Conservation (phyloP, 1,140 invertebrate genomes). For the Galendromus occidentalis region DNA sequence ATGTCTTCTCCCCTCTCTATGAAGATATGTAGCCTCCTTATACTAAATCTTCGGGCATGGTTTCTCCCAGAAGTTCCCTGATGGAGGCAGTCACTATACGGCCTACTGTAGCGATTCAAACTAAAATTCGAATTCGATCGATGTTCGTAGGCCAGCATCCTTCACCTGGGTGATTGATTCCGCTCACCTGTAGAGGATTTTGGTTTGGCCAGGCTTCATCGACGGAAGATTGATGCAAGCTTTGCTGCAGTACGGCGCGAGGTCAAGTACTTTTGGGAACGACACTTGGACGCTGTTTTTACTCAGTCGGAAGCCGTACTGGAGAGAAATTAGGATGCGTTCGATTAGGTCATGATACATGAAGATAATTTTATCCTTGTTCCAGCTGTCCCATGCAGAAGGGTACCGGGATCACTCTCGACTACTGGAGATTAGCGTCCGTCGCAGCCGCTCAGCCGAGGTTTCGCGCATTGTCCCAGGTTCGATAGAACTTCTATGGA, state of each 20-base stretch:
- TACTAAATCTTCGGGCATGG: conserved; percentile 10
- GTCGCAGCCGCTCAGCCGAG: no score
- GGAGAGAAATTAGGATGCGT: conserved; percentile 37
- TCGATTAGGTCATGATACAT: no score
- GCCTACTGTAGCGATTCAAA: neutral
- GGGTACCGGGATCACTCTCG: no score
- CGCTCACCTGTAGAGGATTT: neutral
- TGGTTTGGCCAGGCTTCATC: conserved; percentile 24
- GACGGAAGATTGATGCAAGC: conserved; percentile 2
- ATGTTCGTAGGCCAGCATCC: neutral
- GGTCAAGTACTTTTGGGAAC: conserved; percentile 64
- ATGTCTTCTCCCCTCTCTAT: neutral
- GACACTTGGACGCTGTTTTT: conserved; percentile 70
- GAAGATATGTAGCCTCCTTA: neutral
- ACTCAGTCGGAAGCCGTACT: conserved; percentile 37
- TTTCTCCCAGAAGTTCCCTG: conserved; percentile 5
- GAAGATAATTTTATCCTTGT: no score
- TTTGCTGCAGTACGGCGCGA: conserved; percentile 66
- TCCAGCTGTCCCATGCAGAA: no score
- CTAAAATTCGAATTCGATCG: neutral
- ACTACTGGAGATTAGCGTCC: no score
- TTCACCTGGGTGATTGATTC: neutral
- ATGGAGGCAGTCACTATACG: neutral
- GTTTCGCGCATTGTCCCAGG: no score
- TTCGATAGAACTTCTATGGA: no score